Evolutionary conservation across 2,888 invertebrate genomes (phyloP).

Genomic region (Patella depressa): DNA sequence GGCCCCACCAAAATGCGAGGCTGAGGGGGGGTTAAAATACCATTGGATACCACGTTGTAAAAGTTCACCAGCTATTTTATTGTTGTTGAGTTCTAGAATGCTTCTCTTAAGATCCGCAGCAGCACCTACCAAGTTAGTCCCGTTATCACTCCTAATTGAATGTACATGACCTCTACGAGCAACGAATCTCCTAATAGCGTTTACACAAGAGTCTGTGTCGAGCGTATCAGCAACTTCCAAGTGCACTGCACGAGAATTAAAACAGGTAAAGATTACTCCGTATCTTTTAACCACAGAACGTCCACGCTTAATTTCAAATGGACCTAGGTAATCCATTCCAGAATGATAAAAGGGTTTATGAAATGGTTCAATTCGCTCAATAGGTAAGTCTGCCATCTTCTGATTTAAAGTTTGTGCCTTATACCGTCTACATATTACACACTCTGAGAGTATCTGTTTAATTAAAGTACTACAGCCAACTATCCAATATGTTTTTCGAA

Average conservation of each 20-base stretch:
- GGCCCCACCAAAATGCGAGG: constrained; percentile 35
- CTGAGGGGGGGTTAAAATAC: constrained; percentile 37
- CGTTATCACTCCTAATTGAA: constrained; percentile 27
- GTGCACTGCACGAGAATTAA: constrained; percentile 28
- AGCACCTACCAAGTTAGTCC: constrained; percentile 33
- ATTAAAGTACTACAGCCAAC: neutral
- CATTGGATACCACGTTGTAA: constrained; percentile 27
- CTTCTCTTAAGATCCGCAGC: neutral
- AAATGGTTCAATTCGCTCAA: neutral
- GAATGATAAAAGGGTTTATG: constrained; percentile 19
- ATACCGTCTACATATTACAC: constrained; percentile 7
- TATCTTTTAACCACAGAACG: constrained; percentile 28
- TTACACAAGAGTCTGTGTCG: constrained; percentile 26
- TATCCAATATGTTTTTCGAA: constrained; percentile 22
- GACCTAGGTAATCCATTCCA: constrained; percentile 33
- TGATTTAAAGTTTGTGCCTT: neutral
- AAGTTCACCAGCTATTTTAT: neutral
- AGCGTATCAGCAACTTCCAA: constrained; percentile 30
- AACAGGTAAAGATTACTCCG: constrained; percentile 37
- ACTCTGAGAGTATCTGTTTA: neutral
- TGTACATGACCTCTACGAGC: constrained; percentile 25
- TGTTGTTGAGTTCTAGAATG: neutral
- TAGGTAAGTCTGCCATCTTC: constrained; percentile 3
- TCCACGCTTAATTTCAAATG: constrained; percentile 27
- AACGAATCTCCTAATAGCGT: constrained; percentile 28